Conservation (phyloP, 2,113 vertebrate genomes). For the Polyodon spathula region DNA sequence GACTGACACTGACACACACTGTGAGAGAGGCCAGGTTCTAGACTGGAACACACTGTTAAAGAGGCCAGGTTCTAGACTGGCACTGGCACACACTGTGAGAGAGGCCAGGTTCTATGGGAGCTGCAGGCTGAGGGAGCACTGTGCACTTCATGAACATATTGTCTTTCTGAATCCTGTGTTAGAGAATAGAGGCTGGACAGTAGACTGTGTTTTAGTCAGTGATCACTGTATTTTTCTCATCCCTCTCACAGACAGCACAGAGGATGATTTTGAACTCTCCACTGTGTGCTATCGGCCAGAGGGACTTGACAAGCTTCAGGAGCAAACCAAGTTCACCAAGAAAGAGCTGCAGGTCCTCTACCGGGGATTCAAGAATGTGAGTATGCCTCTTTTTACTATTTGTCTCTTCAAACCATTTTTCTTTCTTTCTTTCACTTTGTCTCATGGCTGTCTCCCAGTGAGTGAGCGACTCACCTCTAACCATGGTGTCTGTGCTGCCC, state of each 20-base stretch:
- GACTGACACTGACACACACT: too few species aligned
- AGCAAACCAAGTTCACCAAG: constrained; percentile 93
- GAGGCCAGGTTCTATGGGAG: not conserved
- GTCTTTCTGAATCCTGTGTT: constrained; percentile 26
- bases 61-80: too few species aligned
- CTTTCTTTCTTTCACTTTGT: too few species aligned
- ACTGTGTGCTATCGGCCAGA: constrained; percentile 93
- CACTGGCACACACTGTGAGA: too few species aligned
- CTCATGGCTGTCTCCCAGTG: too few species aligned
- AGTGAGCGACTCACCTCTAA: not conserved
- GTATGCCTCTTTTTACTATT: constrained; percentile 39
- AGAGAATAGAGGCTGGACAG: too few species aligned
- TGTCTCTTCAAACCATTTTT: too few species aligned
- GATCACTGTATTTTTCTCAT: not conserved
- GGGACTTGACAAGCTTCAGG: constrained; percentile 90
- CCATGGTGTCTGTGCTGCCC: constrained; percentile 9
- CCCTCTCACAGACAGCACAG: constrained; percentile 77
- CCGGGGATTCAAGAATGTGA: constrained; percentile 94
- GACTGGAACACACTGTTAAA: too few species aligned
- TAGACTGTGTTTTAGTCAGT: not conserved
- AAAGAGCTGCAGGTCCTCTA: constrained; percentile 94
- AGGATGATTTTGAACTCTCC: constrained; percentile 94
- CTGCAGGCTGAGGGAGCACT: not conserved
- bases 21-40: too few species aligned
- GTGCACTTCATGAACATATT: accelerated